A percentile compares a stretch with the other conserved stretches of the same genome.
Conservation (phyloP, 2,888 invertebrate species). For the Leptopilina myrica region DNA sequence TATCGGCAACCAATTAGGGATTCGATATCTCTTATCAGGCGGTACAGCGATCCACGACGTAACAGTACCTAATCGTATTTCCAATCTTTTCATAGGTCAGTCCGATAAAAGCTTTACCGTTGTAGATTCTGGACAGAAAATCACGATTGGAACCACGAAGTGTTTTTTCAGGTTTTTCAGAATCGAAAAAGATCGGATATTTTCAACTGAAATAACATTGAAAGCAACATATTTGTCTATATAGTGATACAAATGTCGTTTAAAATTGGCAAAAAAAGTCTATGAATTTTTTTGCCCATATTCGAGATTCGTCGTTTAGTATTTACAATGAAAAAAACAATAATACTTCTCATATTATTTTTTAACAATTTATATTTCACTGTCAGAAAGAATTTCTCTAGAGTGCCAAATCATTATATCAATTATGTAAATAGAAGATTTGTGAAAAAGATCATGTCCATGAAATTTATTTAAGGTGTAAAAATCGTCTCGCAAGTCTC, state of each 20-base stretch:
- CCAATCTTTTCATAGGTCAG: slow-evolving; percentile 39
- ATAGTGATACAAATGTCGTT: background rate
- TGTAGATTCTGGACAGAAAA: slow-evolving; percentile 24
- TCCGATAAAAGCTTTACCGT: slow-evolving; percentile 22
- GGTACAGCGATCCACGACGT: slow-evolving; percentile 34
- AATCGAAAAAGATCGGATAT: background rate
- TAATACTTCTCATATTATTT: background rate
- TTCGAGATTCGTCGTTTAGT: background rate
- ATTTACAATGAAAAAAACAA: background rate
- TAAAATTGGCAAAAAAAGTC: too few species aligned
- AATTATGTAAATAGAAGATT: slow-evolving; percentile 65
- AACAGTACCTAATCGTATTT: slow-evolving; percentile 35
- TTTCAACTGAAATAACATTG: slow-evolving; percentile 1
- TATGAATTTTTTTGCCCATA: too few species aligned
- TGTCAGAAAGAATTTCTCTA: slow-evolving; percentile 37
- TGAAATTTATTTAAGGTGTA: slow-evolving; percentile 66
- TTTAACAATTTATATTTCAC: slow-evolving; percentile 42
- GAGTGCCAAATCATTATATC: slow-evolving; percentile 64
- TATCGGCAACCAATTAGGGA: slow-evolving; percentile 38
- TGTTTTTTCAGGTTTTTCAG: background rate
- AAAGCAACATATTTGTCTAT: background rate
- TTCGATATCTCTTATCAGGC: slow-evolving; percentile 33
- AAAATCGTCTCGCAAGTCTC: slow-evolving; percentile 60
- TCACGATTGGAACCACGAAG: background rate
- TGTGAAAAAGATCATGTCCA: slow-evolving; percentile 63